Percentiles rank a stretch among this genome's conserved stretches.
Evolutionary conservation across 2,888 invertebrate species (phyloP).

Genomic region (Alloplasta piceator): DNA sequence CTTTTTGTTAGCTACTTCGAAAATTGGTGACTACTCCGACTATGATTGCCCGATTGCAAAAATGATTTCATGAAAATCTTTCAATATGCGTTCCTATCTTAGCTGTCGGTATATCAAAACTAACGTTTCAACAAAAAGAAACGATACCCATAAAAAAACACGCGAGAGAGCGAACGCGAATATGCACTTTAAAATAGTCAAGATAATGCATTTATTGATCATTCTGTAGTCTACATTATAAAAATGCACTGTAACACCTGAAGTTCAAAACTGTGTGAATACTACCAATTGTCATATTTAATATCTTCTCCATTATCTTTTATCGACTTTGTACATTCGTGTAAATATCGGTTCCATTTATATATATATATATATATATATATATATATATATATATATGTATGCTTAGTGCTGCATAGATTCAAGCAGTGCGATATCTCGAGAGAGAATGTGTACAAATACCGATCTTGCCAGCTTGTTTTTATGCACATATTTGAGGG

Average conservation of each 20-base stretch:
- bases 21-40: constrained; percentile 4
- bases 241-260: constrained; percentile 58
- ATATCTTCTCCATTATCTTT: constrained; percentile 37
- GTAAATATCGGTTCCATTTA: constrained; percentile 66
- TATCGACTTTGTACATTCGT: constrained; percentile 67
- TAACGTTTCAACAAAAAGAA: too few species aligned
- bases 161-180: neutral
- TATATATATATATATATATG: too few species aligned
- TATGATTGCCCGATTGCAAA: neutral
- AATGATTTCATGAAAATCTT: constrained; percentile 46
- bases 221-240: constrained; percentile 3
- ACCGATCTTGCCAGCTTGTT: constrained; percentile 54
- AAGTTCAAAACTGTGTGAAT: constrained; percentile 63
- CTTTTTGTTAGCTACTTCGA: constrained; percentile 25
- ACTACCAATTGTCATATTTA: constrained; percentile 51
- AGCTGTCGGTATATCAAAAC: too few species aligned
- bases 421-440: constrained; percentile 45
- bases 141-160: neutral
- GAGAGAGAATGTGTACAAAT: constrained; percentile 20
- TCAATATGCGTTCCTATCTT: neutral
- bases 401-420: constrained; percentile 46
- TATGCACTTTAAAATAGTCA: constrained; percentile 9
- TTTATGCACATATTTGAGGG: constrained; percentile 48
- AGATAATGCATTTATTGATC: constrained; percentile 57
- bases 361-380: too few species aligned